These are phyloP conservation scores for Lepidostoma basale DNA, from an alignment of 1,140 invertebrate species.

Conservation along the genomic window DNA sequence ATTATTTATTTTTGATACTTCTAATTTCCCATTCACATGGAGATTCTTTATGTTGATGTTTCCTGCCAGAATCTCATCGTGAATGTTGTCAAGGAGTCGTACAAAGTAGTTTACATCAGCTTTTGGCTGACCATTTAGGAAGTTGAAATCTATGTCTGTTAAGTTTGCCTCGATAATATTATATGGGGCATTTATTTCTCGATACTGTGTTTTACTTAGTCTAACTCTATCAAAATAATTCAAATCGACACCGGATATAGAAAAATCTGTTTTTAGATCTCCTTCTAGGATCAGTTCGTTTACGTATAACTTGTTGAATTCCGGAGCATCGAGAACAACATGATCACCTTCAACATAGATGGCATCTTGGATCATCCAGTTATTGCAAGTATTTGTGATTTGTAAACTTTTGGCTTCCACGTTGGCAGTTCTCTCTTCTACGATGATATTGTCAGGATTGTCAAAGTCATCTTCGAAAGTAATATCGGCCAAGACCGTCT, in stretches of 20 bases:
- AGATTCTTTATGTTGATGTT: slow-evolving; percentile 34
- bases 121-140: slow-evolving; percentile 28
- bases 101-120: slow-evolving; percentile 28
- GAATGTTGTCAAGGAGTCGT: slow-evolving; percentile 25
- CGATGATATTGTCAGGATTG: slow-evolving; percentile 22
- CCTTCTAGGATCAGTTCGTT: slow-evolving; percentile 36
- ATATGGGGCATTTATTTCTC: slow-evolving; percentile 33
- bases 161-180: slow-evolving; percentile 25
- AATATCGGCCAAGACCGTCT: slow-evolving; percentile 40
- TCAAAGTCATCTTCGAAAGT: slow-evolving; percentile 39
- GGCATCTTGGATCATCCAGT: slow-evolving; percentile 34
- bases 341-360: slow-evolving; percentile 15
- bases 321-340: slow-evolving; percentile 27
- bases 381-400: slow-evolving; percentile 34
- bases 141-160: slow-evolving; percentile 25
- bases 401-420: slow-evolving; percentile 28
- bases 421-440: slow-evolving; percentile 26
- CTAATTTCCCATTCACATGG: slow-evolving; percentile 31
- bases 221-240: slow-evolving; percentile 33
- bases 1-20: slow-evolving; percentile 30
- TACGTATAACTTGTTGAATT: slow-evolving; percentile 30
- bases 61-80: slow-evolving; percentile 26
- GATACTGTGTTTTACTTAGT: slow-evolving; percentile 37
- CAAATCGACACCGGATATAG: slow-evolving; percentile 30
- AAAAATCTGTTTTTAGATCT: slow-evolving; percentile 19